These are phyloP conservation scores for Melangyna quadrimaculata DNA, from an alignment of 2,888 invertebrate species.

Conservation along the genomic window DNA sequence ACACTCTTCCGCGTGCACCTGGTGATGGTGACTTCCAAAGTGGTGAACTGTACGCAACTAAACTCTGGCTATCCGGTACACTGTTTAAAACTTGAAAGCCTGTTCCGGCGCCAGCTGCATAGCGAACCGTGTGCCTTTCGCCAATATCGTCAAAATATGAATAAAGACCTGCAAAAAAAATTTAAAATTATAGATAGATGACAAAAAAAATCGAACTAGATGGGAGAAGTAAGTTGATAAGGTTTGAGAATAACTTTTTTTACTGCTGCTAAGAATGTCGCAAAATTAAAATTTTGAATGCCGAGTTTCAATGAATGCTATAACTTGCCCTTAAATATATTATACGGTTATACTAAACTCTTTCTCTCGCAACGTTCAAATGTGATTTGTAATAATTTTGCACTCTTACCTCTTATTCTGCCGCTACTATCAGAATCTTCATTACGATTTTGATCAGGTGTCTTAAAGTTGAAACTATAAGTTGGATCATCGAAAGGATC, in stretches of 20 bases:
- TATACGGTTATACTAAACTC: too few relatives aligned
- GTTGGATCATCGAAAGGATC: constrained; percentile 90
- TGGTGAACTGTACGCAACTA: constrained; percentile 85
- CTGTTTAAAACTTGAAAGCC: constrained; percentile 90
- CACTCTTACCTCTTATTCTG: constrained; percentile 83
- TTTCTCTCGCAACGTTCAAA: too few relatives aligned
- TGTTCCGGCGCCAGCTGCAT: constrained; percentile 88
- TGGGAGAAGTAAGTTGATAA: neutral
- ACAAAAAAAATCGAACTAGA: neutral
- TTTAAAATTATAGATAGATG: neutral
- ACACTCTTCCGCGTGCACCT: constrained; percentile 86
- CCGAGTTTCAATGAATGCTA: too few relatives aligned
- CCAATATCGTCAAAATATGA: constrained; percentile 89
- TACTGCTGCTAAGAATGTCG: too few relatives aligned
- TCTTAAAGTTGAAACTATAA: constrained; percentile 87
- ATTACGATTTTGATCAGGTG: constrained; percentile 85
- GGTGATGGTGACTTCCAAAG: constrained; percentile 85
- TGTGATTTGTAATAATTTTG: neutral
- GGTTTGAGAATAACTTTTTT: neutral
- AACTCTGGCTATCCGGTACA: constrained; percentile 84
- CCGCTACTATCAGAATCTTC: constrained; percentile 86
- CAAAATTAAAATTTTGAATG: too few relatives aligned
- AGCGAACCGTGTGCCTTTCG: constrained; percentile 88
- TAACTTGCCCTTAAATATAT: too few relatives aligned
- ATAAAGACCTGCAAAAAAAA: constrained; percentile 83